phyloP scores from a whole-genome alignment of 2,113 vertebrate species.

The Etheostoma cragini region DNA sequence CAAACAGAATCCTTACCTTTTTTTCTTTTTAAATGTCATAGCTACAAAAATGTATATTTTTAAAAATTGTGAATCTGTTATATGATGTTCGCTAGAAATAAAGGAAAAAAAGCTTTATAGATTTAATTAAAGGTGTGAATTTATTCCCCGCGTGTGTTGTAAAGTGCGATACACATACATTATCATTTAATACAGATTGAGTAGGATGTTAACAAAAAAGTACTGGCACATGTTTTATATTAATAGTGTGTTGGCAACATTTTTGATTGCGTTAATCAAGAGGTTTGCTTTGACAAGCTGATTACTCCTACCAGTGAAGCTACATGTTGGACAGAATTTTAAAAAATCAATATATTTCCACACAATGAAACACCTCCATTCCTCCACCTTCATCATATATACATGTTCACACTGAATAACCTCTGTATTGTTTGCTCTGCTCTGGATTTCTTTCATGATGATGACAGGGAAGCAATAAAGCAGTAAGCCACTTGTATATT shows the following conservation, averaged over 20 bases:
- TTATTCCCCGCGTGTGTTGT: constrained; percentile 54
- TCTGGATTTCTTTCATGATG: constrained; percentile 1
- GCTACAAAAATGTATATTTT: constrained; percentile 89
- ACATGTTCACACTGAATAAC: neutral
- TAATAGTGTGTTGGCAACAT: neutral
- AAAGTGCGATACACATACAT: neutral
- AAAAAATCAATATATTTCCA: constrained; percentile 1
- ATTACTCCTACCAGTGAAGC: neutral
- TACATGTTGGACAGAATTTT: neutral
- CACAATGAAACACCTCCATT: neutral
- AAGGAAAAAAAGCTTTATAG: constrained; percentile 85
- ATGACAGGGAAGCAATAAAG: neutral
- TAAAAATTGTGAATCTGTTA: constrained; percentile 86
- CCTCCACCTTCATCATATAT: neutral
- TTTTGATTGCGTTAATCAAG: constrained; percentile 19
- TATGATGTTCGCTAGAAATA: constrained; percentile 88
- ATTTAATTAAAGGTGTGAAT: constrained; percentile 74
- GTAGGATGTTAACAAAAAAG: constrained; percentile 1
- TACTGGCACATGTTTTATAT: neutral
- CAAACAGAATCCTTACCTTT: constrained; percentile 71
- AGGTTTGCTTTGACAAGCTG: neutral
- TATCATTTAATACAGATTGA: constrained; percentile 1
- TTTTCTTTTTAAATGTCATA: constrained; percentile 87
- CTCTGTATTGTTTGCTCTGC: neutral
- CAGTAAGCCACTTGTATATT: constrained; percentile 5